Base-by-base conservation (phyloP, 2,888 invertebrate genomes). In the Stegana nigrithorax region DNA sequence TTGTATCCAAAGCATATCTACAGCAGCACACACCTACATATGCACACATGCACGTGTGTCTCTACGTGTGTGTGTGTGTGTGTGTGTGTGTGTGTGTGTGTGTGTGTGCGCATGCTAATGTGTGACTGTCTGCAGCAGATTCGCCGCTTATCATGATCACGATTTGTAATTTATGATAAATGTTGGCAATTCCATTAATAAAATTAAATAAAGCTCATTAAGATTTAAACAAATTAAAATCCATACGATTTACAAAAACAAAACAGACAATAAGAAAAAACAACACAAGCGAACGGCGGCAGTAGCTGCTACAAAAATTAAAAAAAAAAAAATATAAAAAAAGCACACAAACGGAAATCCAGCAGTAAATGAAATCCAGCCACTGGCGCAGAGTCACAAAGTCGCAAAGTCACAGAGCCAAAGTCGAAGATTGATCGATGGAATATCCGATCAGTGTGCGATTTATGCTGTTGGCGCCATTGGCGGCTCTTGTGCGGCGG, bases 121-220 rank as follows among this genome's bases (percentile, higher is more conserved):
- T 32, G n/a, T 32, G 10, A 12, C 32, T 32, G n/a, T 73, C n/a
- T n/a, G n/a, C n/a, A n/a, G n/a, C n/a, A n/a, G n/a, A n/a, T n/a
- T n/a, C n/a, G n/a, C n/a, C n/a, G n/a, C 67, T 75, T 77, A 75
- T 78, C 78, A 68, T 68, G 78, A 80, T 80, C 78, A 73, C 71
- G 78, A 78, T 69, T 78, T 70, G 76, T 80, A 73, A 77, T 77
- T 77, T 80, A 77, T 80, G 76, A 77, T 76, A 80, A 78, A 75
- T 73, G 69, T 74, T 76, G 76, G 76, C 74, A 74, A 80, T 80
- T 80, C 78, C 80, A 77, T 77, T 76, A 76, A 79, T 75, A 80
- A 74, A 77, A 78, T 80, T 73, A 73, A 77, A 69, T 68, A 69
- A 80, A 78, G 69, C 78, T 77, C 80, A 77, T 77, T 77, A 77